Base-by-base conservation (phyloP, 2,888 invertebrate species). In the Metopia argyrocephala region DNA sequence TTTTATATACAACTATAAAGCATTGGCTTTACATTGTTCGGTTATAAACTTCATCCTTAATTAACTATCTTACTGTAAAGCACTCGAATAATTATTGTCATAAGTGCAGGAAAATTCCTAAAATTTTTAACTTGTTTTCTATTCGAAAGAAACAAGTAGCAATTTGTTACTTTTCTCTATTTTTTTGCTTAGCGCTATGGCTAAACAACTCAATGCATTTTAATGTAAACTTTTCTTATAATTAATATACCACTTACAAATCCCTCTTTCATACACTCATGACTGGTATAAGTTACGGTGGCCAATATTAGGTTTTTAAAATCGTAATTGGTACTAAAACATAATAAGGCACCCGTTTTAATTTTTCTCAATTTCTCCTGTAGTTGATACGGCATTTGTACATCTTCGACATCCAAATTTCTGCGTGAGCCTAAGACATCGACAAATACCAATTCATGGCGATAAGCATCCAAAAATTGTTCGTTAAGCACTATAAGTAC, bases 281-380 rank as follows among this genome's bases (percentile, higher is more conserved):
- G 78, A 59, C 94, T 92, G 1, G 94, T 91, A 62, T 93, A 93
- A 5, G 92, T 90, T 54, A 96, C 94, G 45, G 93, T 93, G 0
- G 94, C 96, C 85, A 96, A 93, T 78, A 94, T 89, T 45, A 95
- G 91, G 3, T 93, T 93, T 31, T 92, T 89, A 88, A 96, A 96
- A 73, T 93, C 91, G 86, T 95, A 93, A 20, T 82, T 85, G 28
- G 90, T 90, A 0, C 95, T 94, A 61, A 97, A 93, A 74, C 95
- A 93, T 0, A 97, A 87, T 20, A 96, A 89, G 0, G 95, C 93
- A 0, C 96, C 96, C 5, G 82, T 84, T 84, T 90, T 90, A 0
- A 89, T 78, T 45, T 78, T 85, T 18, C 80, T 80, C 0, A 86
- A 21, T 46, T 38, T 76, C 18, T 80, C 50, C 4, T 57, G 70